Conservation (phyloP, 2,888 invertebrate species). For the Xestobium rufovillosum region DNA sequence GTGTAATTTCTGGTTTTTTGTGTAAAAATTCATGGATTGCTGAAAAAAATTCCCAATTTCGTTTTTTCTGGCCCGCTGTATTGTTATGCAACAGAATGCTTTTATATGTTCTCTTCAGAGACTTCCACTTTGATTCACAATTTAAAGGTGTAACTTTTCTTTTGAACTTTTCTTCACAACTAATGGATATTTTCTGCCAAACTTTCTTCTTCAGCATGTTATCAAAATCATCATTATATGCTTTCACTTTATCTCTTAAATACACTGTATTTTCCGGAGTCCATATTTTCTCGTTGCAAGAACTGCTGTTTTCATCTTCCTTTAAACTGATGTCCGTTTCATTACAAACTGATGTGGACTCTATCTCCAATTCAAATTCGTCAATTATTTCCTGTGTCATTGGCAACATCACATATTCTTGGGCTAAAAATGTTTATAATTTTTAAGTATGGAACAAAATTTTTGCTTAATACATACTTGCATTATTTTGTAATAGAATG, state of each 20-base stretch:
- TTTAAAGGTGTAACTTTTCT: too few relatives aligned
- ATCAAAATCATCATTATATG: not conserved
- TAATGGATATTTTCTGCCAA: too few relatives aligned
- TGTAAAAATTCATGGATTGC: constrained; percentile 4
- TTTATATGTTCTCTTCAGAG: constrained; percentile 5
- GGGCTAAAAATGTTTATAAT: not conserved
- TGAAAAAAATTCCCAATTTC: constrained; percentile 4
- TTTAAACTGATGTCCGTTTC: constrained; percentile 11
- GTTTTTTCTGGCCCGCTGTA: too few relatives aligned
- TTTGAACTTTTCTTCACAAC: too few relatives aligned
- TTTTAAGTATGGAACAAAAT: not conserved
- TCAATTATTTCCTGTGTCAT: too few relatives aligned
- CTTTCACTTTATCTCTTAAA: not conserved
- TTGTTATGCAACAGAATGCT: not conserved
- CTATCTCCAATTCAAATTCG: too few relatives aligned
- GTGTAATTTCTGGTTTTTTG: constrained; percentile 6
- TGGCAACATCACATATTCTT: not conserved
- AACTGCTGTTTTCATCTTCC: constrained; percentile 6
- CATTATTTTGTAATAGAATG: constrained; percentile 1
- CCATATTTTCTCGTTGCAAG: constrained; percentile 5
- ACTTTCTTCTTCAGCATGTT: constrained; percentile 4
- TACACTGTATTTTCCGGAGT: constrained; percentile 6
- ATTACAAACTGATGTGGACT: too few relatives aligned
- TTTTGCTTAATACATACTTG: not conserved
- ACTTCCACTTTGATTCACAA: too few relatives aligned